A percentile compares a stretch with the other conserved stretches of the same genome.
Evolutionary conservation across 2,113 vertebrate genomes (phyloP).

Genomic region (Cheirogaleus medius): DNA sequence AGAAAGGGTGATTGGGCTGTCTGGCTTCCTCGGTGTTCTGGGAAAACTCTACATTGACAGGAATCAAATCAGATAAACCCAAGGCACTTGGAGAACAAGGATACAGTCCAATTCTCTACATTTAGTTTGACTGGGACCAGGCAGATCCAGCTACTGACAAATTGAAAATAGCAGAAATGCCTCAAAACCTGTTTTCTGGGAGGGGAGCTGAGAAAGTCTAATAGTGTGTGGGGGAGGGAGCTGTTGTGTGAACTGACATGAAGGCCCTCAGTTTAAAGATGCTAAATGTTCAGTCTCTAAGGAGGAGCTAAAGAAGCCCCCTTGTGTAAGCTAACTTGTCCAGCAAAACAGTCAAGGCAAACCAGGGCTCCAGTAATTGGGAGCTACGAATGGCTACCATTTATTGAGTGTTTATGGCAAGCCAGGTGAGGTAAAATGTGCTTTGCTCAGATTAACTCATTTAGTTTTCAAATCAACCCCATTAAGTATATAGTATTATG

Average conservation of each 20-base stretch:
- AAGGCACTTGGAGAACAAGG: neutral
- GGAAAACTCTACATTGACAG: conserved; percentile 36
- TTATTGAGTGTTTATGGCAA: conserved; percentile 40
- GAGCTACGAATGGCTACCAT: neutral
- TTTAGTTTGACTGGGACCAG: conserved; percentile 22
- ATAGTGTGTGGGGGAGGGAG: neutral
- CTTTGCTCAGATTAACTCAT: neutral
- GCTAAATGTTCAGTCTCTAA: conserved; percentile 35
- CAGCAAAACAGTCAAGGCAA: conserved; percentile 47
- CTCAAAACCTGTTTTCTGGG: conserved; percentile 29
- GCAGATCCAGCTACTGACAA: neutral
- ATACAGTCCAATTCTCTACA: neutral
- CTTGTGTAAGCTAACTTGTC: conserved; percentile 23
- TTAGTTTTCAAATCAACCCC: conserved; percentile 40
- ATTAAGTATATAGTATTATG: conserved; percentile 16
- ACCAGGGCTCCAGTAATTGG: neutral
- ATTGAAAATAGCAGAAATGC: conserved; percentile 13
- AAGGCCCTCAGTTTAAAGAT: neutral
- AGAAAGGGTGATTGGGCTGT: conserved; percentile 2
- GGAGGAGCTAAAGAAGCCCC: neutral
- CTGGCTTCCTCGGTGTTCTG: conserved; percentile 4
- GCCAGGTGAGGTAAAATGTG: neutral
- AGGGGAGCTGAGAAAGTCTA: neutral
- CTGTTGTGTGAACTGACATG: neutral
- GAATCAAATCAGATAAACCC: conserved; percentile 40